Percentiles rank a stretch among this genome's conserved stretches.
phyloP scores from a whole-genome alignment of 92 coral and sea anemone genomes.

The Nematostella vectensis region DNA sequence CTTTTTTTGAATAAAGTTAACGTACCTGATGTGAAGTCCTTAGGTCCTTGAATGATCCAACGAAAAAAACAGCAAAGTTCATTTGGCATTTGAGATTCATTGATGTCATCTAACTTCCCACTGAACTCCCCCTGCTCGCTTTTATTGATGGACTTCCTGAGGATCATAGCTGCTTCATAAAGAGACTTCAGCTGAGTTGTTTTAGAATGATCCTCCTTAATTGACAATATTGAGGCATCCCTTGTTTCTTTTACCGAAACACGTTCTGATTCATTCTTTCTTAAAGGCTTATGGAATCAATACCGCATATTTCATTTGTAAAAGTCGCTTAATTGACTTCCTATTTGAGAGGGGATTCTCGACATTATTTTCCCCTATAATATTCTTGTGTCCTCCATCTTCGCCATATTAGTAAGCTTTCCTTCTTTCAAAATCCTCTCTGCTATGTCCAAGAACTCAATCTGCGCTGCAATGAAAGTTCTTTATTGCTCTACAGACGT shows the following conservation, averaged over 20 bases:
- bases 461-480: conserved; percentile 11
- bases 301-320: conserved; percentile 6
- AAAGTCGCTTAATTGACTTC: conserved; percentile 16
- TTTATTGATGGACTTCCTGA: conserved; percentile 21
- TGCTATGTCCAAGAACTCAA: conserved; percentile 23
- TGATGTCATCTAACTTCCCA: conserved; percentile 5
- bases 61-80: conserved; percentile 13
- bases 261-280: conserved; percentile 5
- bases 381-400: conserved; percentile 16
- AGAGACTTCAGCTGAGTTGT: neutral
- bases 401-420: conserved; percentile 10
- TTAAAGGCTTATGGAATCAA: conserved; percentile 14
- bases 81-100: neutral
- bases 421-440: conserved; percentile 23
- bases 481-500: conserved; percentile 1
- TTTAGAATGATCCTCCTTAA: neutral
- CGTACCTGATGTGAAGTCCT: neutral
- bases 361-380: conserved; percentile 12
- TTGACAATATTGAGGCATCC: neutral
- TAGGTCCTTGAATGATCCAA: conserved; percentile 6
- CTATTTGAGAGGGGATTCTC: conserved; percentile 1
- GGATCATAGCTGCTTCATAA: conserved; percentile 1
- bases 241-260: neutral
- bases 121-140: conserved; percentile 15
- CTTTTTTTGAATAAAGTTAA: neutral